A percentile compares a stretch with the other conserved stretches of the same genome.
These are phyloP conservation scores for Heliocidaris tuberculata DNA, from an alignment of 35 echinoderm and acorn worm genomes.

Conservation along the genomic window DNA sequence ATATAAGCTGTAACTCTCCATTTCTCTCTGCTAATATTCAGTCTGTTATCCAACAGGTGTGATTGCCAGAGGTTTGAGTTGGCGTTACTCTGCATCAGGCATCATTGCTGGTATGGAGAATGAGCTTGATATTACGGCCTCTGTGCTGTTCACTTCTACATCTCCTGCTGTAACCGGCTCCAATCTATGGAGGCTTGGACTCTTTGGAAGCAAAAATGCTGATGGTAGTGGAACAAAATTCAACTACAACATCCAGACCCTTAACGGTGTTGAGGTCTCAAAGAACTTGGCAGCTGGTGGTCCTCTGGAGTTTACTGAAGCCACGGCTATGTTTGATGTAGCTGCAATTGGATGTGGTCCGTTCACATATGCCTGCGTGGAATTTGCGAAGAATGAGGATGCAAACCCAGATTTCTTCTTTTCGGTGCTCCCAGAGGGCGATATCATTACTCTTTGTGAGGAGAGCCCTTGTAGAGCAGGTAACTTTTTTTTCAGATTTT, in stretches of 20 bases:
- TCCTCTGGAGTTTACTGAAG: slow-evolving; percentile 48
- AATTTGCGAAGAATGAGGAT: slow-evolving; percentile 75
- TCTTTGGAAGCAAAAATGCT: slow-evolving; percentile 72
- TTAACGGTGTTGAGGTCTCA: slow-evolving; percentile 55
- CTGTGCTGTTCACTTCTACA: slow-evolving; percentile 47
- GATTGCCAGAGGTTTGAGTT: slow-evolving; percentile 61
- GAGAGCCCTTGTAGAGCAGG: slow-evolving; percentile 59
- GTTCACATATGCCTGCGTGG: slow-evolving; percentile 84
- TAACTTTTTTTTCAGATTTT: background rate
- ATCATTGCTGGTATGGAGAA: slow-evolving; percentile 80
- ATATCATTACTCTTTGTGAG: slow-evolving; percentile 63
- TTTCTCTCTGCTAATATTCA: background rate
- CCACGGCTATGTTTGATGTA: slow-evolving; percentile 77
- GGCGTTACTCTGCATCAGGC: slow-evolving; percentile 57
- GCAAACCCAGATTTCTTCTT: slow-evolving; percentile 73
- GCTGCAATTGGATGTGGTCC: slow-evolving; percentile 85
- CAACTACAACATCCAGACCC: slow-evolving; percentile 56
- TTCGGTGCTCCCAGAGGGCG: slow-evolving; percentile 48
- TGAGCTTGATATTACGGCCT: slow-evolving; percentile 56
- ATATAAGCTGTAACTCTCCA: background rate
- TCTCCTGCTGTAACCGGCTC: slow-evolving; percentile 52
- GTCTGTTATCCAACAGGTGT: slow-evolving; percentile 66
- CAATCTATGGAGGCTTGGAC: slow-evolving; percentile 69
- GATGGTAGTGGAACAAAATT: slow-evolving; percentile 71
- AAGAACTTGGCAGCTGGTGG: slow-evolving; percentile 30